These are phyloP conservation scores for Cephus cinctus DNA, from an alignment of 1,140 invertebrate genomes.

Conservation along the genomic window DNA sequence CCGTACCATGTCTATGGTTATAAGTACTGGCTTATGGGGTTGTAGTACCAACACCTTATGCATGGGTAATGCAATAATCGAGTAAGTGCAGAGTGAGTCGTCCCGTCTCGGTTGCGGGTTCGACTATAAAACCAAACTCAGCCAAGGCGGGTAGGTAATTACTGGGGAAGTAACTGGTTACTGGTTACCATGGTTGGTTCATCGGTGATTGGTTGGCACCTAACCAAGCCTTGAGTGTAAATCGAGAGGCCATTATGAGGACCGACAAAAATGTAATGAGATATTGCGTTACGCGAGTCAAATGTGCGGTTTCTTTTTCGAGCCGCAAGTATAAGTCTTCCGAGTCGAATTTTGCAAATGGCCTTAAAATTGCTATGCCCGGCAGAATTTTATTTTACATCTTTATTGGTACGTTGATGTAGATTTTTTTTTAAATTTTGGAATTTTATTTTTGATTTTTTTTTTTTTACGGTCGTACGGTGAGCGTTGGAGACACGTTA, in stretches of 20 bases:
- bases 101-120: conserved; percentile 34
- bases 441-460: too few relatives aligned
- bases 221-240: conserved; percentile 34
- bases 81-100: conserved; percentile 39
- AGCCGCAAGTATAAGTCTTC: too few relatives aligned
- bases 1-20: too few relatives aligned
- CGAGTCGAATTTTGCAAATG: not conserved
- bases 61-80: conserved; percentile 47
- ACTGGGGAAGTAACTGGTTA: conserved; percentile 40
- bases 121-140: conserved; percentile 45
- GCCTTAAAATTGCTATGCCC: not conserved
- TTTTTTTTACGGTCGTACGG: too few relatives aligned
- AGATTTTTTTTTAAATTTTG: too few relatives aligned
- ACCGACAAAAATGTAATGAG: conserved; percentile 38
- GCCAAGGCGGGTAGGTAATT: conserved; percentile 35
- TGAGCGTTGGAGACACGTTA: too few relatives aligned
- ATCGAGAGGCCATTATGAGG: conserved; percentile 38
- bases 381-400: too few relatives aligned
- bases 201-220: conserved; percentile 38
- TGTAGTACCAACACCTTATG: too few relatives aligned
- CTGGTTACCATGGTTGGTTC: conserved; percentile 28
- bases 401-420: too few relatives aligned
- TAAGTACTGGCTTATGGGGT: too few relatives aligned
- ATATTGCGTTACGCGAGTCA: conserved; percentile 22
- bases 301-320: conserved; percentile 28